phyloP scores from a whole-genome alignment of 2,113 vertebrate species.

The Edolisoma coerulescens region DNA sequence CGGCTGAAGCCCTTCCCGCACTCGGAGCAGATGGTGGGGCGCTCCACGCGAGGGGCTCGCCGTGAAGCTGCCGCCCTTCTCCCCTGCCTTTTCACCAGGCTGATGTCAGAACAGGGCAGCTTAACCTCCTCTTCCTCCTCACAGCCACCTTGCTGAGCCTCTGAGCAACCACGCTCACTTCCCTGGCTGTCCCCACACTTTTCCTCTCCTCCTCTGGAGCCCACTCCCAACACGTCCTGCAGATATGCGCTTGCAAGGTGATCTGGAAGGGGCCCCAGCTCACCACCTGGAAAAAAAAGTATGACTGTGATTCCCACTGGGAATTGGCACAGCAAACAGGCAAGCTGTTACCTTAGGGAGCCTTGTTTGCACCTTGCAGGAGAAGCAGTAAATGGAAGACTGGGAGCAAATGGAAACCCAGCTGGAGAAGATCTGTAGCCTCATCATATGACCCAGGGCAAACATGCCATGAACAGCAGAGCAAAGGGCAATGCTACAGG shows the following conservation, averaged over 20 bases:
- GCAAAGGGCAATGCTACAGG: neutral
- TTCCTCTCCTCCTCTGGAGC: neutral
- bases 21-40: neutral
- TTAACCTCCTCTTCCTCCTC: neutral
- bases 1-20: conserved; percentile 25
- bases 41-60: neutral
- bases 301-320: neutral
- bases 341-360: neutral
- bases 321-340: neutral
- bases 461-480: neutral
- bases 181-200: neutral
- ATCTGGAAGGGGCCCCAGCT: neutral
- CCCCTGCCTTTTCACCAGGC: neutral
- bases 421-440: neutral
- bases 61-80: neutral
- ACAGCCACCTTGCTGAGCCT: neutral
- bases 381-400: neutral
- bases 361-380: neutral
- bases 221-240: neutral
- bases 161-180: neutral
- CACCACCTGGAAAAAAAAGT: neutral
- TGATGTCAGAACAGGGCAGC: neutral
- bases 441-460: neutral
- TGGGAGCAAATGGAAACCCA: neutral
- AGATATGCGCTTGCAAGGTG: neutral